Evolutionary conservation across 2,113 vertebrate species (phyloP), one percentile per base, ranked within the genome.

Genomic region (Rana temporaria): DNA sequence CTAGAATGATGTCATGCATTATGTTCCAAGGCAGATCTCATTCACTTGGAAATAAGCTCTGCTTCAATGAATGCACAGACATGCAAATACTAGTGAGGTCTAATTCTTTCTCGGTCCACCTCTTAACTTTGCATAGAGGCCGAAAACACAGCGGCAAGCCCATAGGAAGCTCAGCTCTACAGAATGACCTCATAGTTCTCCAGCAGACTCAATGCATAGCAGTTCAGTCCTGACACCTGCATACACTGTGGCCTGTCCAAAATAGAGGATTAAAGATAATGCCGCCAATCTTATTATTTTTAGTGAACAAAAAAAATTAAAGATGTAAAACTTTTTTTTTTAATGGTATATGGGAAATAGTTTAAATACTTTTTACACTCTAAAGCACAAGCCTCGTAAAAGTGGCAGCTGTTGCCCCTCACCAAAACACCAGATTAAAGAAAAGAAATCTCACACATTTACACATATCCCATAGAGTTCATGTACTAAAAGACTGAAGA

Each of bases 1-100:
- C 17, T 30, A 14, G 53, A 22, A 55, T 83, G 81, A 76, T 83
- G 81, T 83, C 81, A 83, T 83, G 64, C 72, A 68, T 60, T 76
- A 83, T 67, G 20, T 83, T 59, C 71, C 60, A 20, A 68, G 12
- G 20, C 24, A 76, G 76, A 60, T 72, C 48, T 52, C 63, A 76
- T 83, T 83, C 81, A 83, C 2, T 83, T 83, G 81, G 81, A 76
- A 83, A 83, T 83, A 76, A 76, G 81, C 62, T 83, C 56, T 42
- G 72, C 53, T 34, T 52, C 48, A n/a, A 48, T 83, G 81, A 83
- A 76, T 65, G 32, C 63, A 74, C 70, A 82, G 80, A 68, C 80
- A 82, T 82, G 72, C 81, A 83, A 83, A 83, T 83, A 68, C 71
- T 66, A 76, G 34, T 16, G 26, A 38, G 16, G 5, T 30, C 30